phyloP scores from a whole-genome alignment of 1,140 invertebrate species.

The Phthorimaea operculella region DNA sequence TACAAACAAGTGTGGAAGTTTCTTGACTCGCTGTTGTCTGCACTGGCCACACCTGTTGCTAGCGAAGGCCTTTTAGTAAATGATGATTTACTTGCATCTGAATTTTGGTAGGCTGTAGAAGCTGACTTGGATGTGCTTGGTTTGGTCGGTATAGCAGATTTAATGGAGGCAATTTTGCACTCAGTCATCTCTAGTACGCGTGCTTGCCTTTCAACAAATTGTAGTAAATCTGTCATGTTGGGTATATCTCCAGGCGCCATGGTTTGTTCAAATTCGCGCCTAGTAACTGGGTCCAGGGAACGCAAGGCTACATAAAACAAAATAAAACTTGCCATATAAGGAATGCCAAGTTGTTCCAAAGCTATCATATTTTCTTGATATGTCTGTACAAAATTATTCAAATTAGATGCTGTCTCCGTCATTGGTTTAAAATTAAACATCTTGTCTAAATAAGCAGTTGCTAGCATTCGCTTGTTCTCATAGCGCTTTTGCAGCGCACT shows the following conservation, averaged over 20 bases:
- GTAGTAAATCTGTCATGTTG: neutral
- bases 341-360: neutral
- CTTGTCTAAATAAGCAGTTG: neutral
- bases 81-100: neutral
- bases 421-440: constrained; percentile 1
- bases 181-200: too few relatives aligned
- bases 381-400: neutral
- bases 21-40: neutral
- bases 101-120: neutral
- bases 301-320: neutral
- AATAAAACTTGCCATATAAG: neutral
- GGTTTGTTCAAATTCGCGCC: neutral
- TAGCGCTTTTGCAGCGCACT: neutral
- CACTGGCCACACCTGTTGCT: too few relatives aligned
- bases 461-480: neutral
- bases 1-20: neutral
- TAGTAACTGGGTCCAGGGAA: neutral
- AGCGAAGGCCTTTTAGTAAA: neutral
- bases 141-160: too few relatives aligned
- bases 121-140: neutral
- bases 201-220: neutral
- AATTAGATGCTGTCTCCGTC: neutral
- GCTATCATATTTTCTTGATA: neutral
- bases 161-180: too few relatives aligned
- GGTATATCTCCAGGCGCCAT: neutral